Conservation (phyloP, 2,888 invertebrate genomes). For the Xiphydria camelus region DNA sequence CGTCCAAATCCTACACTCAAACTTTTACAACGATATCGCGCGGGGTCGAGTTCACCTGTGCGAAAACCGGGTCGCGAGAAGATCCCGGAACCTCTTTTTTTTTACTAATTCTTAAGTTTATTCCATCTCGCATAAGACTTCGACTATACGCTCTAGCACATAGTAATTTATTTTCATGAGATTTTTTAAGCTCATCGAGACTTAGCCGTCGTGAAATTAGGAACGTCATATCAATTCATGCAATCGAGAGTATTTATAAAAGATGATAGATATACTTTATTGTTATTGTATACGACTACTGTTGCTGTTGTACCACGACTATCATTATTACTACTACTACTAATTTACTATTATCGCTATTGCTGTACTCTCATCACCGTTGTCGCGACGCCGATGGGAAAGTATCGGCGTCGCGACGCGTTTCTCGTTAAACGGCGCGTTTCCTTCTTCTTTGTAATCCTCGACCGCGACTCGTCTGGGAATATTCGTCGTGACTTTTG, state of each 20-base stretch:
- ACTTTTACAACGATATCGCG: too few relatives aligned
- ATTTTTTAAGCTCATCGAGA: constrained; percentile 35
- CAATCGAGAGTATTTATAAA: constrained; percentile 47
- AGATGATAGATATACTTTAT: constrained; percentile 8
- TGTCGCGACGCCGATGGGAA: too few relatives aligned
- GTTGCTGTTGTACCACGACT: constrained; percentile 13
- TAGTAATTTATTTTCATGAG: constrained; percentile 54
- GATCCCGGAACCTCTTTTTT: neutral
- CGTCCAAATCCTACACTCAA: too few relatives aligned
- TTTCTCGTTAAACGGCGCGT: too few relatives aligned
- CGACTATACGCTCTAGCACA: constrained; percentile 44
- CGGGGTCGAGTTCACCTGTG: too few relatives aligned
- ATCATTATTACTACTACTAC: constrained; percentile 9
- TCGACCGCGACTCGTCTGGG: too few relatives aligned
- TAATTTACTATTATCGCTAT: constrained; percentile 19
- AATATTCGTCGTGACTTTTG: too few relatives aligned
- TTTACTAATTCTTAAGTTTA: constrained; percentile 32
- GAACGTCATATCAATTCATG: constrained; percentile 53
- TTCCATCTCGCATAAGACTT: constrained; percentile 50
- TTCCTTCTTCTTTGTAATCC: too few relatives aligned
- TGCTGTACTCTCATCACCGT: constrained; percentile 24
- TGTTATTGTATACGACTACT: constrained; percentile 17
- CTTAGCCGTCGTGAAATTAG: constrained; percentile 34
- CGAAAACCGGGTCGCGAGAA: too few relatives aligned
- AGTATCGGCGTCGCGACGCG: too few relatives aligned